A percentile compares a stretch with the other conserved stretches of the same genome.
Evolutionary conservation across 2,888 invertebrate genomes (phyloP).

Genomic region (Caenorhabditis sp.): DNA sequence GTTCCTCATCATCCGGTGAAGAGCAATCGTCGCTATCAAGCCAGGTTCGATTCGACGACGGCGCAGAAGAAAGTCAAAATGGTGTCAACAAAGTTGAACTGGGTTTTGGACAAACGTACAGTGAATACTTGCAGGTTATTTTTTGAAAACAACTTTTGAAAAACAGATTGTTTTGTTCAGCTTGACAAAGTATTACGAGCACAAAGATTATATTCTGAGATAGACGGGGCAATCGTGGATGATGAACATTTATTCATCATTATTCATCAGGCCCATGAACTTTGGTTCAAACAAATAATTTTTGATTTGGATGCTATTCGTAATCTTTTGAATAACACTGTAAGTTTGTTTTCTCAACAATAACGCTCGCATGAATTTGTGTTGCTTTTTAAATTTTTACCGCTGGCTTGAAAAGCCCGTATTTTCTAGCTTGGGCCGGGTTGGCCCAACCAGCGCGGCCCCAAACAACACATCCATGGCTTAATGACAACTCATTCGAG

Average conservation of each 20-base stretch:
- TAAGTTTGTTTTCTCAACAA: too few relatives aligned
- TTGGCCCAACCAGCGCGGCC: too few relatives aligned
- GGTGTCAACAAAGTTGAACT: slow-evolving; percentile 65
- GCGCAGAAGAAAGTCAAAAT: slow-evolving; percentile 48
- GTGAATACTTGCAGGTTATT: slow-evolving; percentile 81
- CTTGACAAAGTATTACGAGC: slow-evolving; percentile 85
- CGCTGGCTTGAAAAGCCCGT: too few relatives aligned
- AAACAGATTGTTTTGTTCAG: too few relatives aligned
- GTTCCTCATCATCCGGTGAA: slow-evolving; percentile 7
- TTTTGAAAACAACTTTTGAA: neutral
- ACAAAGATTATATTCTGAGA: slow-evolving; percentile 83
- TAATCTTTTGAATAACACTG: slow-evolving; percentile 76
- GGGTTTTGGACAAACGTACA: slow-evolving; percentile 82
- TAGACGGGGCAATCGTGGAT: slow-evolving; percentile 66
- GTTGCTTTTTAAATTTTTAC: neutral
- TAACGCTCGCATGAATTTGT: too few relatives aligned
- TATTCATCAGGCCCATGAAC: slow-evolving; percentile 80
- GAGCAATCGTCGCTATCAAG: too few relatives aligned
- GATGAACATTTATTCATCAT: slow-evolving; percentile 57
- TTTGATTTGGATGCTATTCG: slow-evolving; percentile 93
- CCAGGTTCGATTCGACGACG: slow-evolving; percentile 37
- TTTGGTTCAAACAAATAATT: slow-evolving; percentile 99
- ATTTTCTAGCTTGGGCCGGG: too few relatives aligned
- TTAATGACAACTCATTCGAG: too few relatives aligned
- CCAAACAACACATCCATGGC: too few relatives aligned